phyloP scores from a whole-genome alignment of 2,888 invertebrate genomes.

The Lasioglossum villosulum region DNA sequence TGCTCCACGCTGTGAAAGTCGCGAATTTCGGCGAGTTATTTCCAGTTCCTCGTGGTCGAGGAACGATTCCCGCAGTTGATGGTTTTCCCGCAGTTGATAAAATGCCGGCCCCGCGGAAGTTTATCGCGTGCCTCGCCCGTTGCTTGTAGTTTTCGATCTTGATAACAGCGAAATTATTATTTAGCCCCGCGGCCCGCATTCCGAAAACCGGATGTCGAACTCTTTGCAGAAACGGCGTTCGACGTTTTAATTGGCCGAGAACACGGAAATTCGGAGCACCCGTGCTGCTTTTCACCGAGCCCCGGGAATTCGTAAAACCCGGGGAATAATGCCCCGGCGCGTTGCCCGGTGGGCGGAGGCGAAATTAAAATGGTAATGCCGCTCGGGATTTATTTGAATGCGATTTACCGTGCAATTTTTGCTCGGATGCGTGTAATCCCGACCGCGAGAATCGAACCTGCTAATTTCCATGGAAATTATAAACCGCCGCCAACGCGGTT shows the following conservation, averaged over 20 bases:
- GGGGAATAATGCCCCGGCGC: neutral
- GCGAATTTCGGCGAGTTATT: neutral
- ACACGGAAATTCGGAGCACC: constrained; percentile 25
- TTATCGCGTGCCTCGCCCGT: constrained; percentile 28
- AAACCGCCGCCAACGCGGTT: neutral
- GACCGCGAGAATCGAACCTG: neutral
- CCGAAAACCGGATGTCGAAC: constrained; percentile 24
- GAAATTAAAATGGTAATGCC: neutral
- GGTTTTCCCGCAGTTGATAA: neutral
- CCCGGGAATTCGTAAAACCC: constrained; percentile 2
- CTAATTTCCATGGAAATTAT: neutral
- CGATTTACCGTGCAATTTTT: constrained; percentile 7
- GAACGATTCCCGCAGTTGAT: neutral
- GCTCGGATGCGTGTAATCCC: neutral
- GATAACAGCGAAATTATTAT: constrained; percentile 52
- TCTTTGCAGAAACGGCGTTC: constrained; percentile 25
- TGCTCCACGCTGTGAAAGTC: neutral
- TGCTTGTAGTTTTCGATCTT: constrained; percentile 46
- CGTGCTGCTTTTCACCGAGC: neutral
- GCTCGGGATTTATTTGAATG: constrained; percentile 1
- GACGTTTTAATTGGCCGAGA: constrained; percentile 28
- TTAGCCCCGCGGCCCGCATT: constrained; percentile 1
- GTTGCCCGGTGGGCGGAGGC: neutral
- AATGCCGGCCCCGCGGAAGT: neutral
- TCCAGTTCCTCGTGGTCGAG: neutral